Evolutionary conservation across 1,140 invertebrate genomes (phyloP).

Genomic region (Trissolcus basalis): DNA sequence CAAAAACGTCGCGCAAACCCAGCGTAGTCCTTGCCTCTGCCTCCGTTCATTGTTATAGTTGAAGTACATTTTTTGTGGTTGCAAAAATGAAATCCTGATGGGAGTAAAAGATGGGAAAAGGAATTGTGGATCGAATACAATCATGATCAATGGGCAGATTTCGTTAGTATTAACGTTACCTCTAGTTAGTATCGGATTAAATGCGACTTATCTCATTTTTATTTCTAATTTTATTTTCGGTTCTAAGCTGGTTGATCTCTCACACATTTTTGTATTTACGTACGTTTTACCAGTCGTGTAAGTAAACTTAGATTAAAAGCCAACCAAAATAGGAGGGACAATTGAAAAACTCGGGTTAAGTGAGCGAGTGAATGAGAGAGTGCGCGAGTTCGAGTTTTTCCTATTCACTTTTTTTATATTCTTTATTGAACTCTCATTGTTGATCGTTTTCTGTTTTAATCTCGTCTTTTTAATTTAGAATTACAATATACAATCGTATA

Average conservation of each 20-base stretch:
- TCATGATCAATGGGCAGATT: conserved; percentile 62
- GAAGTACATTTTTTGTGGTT: conserved; percentile 25
- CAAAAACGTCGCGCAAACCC: conserved; percentile 40
- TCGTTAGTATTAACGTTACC: conserved; percentile 46
- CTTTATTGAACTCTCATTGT: conserved; percentile 22
- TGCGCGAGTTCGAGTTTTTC: conserved; percentile 5
- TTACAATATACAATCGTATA: conserved; percentile 36
- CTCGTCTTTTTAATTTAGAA: no score
- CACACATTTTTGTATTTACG: conserved; percentile 45
- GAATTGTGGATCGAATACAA: conserved; percentile 62
- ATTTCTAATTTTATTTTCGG: conserved; percentile 37
- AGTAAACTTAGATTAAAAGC: conserved; percentile 22
- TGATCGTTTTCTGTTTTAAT: conserved; percentile 7
- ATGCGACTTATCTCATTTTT: conserved; percentile 31
- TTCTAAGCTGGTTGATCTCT: conserved; percentile 49
- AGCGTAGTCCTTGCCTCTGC: conserved; percentile 64
- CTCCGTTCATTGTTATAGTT: conserved; percentile 65
- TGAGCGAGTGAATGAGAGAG: conserved; percentile 6
- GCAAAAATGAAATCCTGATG: no score
- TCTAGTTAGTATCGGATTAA: conserved; percentile 48
- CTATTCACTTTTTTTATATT: conserved; percentile 12
- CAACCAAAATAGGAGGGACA: no score
- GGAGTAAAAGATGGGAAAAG: conserved; percentile 6
- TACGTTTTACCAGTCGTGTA: conserved; percentile 19
- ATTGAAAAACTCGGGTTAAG: no score